Evolutionary conservation across 2,888 invertebrate species (phyloP).

Genomic region (Nebria salina): DNA sequence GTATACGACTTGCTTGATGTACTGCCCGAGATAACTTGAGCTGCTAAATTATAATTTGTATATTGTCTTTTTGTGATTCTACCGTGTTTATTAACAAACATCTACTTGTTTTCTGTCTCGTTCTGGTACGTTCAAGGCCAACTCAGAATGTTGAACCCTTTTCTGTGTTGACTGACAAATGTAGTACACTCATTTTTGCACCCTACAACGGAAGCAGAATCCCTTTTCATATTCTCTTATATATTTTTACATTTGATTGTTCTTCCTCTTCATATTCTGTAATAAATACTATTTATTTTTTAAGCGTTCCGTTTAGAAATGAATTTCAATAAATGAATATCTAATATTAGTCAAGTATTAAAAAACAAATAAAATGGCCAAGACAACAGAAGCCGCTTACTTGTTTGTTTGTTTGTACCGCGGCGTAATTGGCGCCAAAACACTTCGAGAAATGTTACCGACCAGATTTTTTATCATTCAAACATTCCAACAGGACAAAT

Average conservation of each 20-base stretch:
- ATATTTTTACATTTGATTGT: no score
- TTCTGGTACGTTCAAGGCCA: constrained; percentile 29
- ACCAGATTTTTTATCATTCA: constrained; percentile 37
- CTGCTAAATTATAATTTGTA: constrained; percentile 38
- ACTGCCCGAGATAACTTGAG: constrained; percentile 5
- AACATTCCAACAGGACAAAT: constrained; percentile 36
- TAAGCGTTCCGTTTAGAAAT: no score
- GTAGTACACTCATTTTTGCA: not conserved
- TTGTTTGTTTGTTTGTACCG: not conserved
- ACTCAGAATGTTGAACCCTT: constrained; percentile 33
- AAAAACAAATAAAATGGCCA: no score
- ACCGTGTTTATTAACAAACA: constrained; percentile 43
- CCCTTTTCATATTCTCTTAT: no score
- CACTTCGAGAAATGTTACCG: constrained; percentile 38
- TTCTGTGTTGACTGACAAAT: not conserved
- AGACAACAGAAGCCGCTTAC: no score
- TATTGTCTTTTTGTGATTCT: constrained; percentile 36
- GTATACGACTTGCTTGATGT: constrained; percentile 1
- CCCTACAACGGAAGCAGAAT: not conserved
- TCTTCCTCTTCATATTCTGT: no score
- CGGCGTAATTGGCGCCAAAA: constrained; percentile 40
- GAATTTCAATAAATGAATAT: no score
- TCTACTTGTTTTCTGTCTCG: not conserved
- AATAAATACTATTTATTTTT: no score
- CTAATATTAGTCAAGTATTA: no score